Conservation (phyloP, 2,888 invertebrate species). For the Pheosia gnoma region DNA sequence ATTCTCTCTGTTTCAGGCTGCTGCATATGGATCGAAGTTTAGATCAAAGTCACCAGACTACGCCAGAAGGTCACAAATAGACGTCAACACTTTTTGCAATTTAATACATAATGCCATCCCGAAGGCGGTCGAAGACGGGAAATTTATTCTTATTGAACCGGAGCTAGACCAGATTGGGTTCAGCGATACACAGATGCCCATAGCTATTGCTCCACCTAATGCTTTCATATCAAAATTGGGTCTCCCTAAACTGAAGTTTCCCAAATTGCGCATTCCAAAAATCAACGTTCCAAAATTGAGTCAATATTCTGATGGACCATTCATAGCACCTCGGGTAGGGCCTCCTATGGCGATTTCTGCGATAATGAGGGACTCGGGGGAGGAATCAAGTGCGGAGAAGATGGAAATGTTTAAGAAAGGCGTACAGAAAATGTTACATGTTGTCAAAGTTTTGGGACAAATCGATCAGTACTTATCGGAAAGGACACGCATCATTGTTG, state of each 20-base stretch:
- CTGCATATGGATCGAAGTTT: constrained; percentile 18
- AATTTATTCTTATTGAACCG: constrained; percentile 55
- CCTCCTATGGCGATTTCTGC: constrained; percentile 48
- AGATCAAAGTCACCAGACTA: constrained; percentile 24
- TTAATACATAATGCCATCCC: constrained; percentile 71
- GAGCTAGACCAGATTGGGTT: constrained; percentile 58
- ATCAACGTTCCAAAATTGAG: constrained; percentile 60
- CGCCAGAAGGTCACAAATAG: constrained; percentile 35
- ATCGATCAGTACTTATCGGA: constrained; percentile 75
- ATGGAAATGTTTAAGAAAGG: constrained; percentile 76
- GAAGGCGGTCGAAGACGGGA: constrained; percentile 66
- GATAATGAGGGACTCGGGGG: constrained; percentile 47
- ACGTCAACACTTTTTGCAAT: constrained; percentile 65
- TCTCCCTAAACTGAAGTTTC: constrained; percentile 47
- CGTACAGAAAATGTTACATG: constrained; percentile 71
- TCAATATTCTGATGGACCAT: constrained; percentile 21
- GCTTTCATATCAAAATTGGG: constrained; percentile 55
- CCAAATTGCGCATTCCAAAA: constrained; percentile 55
- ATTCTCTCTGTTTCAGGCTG: constrained; percentile 32
- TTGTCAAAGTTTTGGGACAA: constrained; percentile 73
- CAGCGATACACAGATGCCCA: constrained; percentile 58
- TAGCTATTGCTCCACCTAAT: constrained; percentile 61
- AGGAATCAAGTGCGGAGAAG: constrained; percentile 68
- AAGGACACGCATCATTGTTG: constrained; percentile 69
- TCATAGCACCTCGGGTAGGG: constrained; percentile 58